Evolutionary conservation across 2,113 vertebrate species (phyloP).

Genomic region (Puntigrus tetrazona): DNA sequence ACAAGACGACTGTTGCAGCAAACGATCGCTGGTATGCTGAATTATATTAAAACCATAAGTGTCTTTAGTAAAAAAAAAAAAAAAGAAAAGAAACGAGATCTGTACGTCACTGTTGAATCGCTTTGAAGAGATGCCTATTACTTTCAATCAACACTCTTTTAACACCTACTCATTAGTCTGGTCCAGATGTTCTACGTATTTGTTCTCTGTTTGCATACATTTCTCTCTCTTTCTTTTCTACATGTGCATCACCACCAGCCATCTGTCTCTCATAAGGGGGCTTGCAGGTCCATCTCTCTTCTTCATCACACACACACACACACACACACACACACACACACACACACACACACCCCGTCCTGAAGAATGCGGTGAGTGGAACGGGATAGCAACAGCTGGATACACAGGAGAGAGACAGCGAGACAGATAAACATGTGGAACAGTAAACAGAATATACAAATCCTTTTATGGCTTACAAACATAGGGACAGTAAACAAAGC

Average conservation of each 20-base stretch:
- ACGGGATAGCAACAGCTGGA: conserved; percentile 25
- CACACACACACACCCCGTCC: conserved; percentile 35
- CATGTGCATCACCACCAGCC: conserved; percentile 31
- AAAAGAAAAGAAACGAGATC: conserved; percentile 58
- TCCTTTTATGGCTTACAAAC: conserved; percentile 37
- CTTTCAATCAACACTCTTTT: conserved; percentile 39
- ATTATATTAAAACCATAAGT: conserved; percentile 23
- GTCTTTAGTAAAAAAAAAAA: not conserved
- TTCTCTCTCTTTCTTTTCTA: conserved; percentile 26
- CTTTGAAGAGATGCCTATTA: conserved; percentile 36
- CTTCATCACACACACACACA: conserved; percentile 32
- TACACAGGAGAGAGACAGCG: conserved; percentile 31
- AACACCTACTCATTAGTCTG: conserved; percentile 39
- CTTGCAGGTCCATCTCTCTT: conserved; percentile 31
- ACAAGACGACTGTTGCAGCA: not conserved
- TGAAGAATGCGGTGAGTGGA: conserved; percentile 43
- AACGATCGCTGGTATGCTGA: not conserved
- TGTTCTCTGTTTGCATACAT: conserved; percentile 44
- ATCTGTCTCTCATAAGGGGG: conserved; percentile 42
- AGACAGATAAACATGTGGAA: conserved; percentile 49
- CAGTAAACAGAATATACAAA: conserved; percentile 50
- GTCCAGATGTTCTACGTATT: conserved; percentile 51
- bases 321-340: conserved; percentile 2
- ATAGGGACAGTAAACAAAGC: conserved; percentile 33
- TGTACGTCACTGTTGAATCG: conserved; percentile 44